A percentile compares a stretch with the other conserved stretches of the same genome.
These are phyloP conservation scores for Lobophora halterata DNA, from an alignment of 2,888 invertebrate species.

Conservation along the genomic window DNA sequence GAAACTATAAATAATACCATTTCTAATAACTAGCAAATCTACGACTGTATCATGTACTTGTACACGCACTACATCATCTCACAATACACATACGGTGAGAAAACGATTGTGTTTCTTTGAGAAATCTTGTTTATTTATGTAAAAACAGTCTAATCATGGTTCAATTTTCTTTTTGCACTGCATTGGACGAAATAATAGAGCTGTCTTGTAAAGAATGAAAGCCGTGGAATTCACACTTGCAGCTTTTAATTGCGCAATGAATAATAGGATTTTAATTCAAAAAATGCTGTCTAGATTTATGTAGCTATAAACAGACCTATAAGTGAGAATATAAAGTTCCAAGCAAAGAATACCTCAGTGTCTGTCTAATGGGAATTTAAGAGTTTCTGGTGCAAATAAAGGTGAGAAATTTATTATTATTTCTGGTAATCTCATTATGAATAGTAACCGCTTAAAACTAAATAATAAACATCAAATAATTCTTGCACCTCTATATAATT, in stretches of 20 bases:
- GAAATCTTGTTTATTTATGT: conserved; percentile 66
- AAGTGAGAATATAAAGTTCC: no score
- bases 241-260: conserved; percentile 14
- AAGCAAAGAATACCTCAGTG: no score
- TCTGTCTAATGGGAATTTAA: no score
- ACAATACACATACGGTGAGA: conserved; percentile 55
- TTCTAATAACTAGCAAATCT: conserved; percentile 19
- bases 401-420: no score
- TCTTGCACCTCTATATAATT: no score
- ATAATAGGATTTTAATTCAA: conserved; percentile 15
- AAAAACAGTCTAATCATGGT: conserved; percentile 58
- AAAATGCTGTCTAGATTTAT: background rate
- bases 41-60: conserved; percentile 46
- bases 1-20: conserved; percentile 16
- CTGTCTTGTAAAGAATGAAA: conserved; percentile 45
- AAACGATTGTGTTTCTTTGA: conserved; percentile 57
- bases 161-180: conserved; percentile 65
- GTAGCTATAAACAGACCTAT: no score
- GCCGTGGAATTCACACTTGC: conserved; percentile 32
- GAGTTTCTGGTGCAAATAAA: no score
- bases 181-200: conserved; percentile 42
- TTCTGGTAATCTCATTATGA: no score
- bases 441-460: no score
- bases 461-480: no score
- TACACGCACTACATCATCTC: conserved; percentile 55